phyloP scores from a whole-genome alignment of 1,140 invertebrate species.

The Cataglyphis hispanica region DNA sequence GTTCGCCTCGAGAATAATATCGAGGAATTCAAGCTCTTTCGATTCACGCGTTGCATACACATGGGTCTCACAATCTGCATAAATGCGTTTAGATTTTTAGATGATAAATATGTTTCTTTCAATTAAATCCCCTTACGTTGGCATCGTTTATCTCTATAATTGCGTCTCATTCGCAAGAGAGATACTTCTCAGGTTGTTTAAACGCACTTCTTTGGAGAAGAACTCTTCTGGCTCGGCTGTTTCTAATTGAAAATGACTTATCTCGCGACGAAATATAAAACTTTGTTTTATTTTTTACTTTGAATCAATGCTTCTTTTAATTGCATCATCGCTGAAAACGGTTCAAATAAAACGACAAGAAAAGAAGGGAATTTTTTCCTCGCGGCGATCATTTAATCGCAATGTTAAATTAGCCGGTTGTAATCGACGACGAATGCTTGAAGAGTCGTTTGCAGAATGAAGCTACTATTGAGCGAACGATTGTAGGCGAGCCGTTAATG shows the following conservation, averaged over 20 bases:
- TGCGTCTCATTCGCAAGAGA: background rate
- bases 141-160: background rate
- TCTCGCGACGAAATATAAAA: background rate
- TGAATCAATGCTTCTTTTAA: background rate
- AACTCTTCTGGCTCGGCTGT: background rate
- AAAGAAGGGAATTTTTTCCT: background rate
- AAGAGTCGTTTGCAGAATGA: slow-evolving; percentile 27
- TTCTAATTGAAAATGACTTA: slow-evolving; percentile 10
- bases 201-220: background rate
- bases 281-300: slow-evolving; percentile 13
- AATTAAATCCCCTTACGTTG: background rate
- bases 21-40: background rate
- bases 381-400: slow-evolving; percentile 4
- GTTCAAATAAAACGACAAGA: background rate
- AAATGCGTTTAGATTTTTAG: too few species aligned
- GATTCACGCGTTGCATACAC: background rate
- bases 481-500: background rate
- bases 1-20: slow-evolving; percentile 5
- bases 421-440: background rate
- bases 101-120: background rate
- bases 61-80: background rate
- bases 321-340: slow-evolving; percentile 3
- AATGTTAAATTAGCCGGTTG: background rate
- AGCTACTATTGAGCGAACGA: background rate
- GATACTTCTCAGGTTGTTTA: background rate